Conservation (phyloP, 2,113 vertebrate genomes). For the Chamaea fasciata region DNA sequence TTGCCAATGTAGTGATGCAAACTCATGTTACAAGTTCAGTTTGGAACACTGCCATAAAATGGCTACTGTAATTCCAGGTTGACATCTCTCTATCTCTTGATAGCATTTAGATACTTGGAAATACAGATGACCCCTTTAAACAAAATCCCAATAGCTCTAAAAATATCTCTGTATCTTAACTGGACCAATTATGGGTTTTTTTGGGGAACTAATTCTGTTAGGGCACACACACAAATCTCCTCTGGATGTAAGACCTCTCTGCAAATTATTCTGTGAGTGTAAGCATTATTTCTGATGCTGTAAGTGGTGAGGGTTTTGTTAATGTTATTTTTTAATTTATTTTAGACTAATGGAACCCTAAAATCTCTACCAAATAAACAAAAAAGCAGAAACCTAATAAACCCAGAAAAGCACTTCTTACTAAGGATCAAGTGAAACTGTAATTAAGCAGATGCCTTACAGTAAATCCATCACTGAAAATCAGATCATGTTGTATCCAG, state of each 20-base stretch:
- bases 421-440: background rate
- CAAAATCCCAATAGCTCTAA: background rate
- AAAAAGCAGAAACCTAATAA: background rate
- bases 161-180: background rate
- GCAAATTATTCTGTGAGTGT: background rate
- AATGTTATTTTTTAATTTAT: background rate
- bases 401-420: background rate
- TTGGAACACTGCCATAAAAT: background rate
- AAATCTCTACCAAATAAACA: background rate
- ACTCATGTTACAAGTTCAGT: background rate
- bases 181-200: background rate
- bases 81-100: background rate
- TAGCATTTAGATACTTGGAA: background rate
- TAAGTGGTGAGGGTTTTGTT: background rate
- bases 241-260: background rate
- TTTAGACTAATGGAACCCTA: background rate
- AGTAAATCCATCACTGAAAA: background rate
- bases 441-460: background rate
- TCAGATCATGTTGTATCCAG: background rate
- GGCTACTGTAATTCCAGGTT: constrained; percentile 3
- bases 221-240: background rate
- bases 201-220: background rate
- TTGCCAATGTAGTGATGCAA: background rate
- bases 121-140: background rate
- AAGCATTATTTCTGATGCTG: background rate